Base-by-base conservation (phyloP, 1,140 invertebrate species). In the Stenopsyche tienmushanensis region DNA sequence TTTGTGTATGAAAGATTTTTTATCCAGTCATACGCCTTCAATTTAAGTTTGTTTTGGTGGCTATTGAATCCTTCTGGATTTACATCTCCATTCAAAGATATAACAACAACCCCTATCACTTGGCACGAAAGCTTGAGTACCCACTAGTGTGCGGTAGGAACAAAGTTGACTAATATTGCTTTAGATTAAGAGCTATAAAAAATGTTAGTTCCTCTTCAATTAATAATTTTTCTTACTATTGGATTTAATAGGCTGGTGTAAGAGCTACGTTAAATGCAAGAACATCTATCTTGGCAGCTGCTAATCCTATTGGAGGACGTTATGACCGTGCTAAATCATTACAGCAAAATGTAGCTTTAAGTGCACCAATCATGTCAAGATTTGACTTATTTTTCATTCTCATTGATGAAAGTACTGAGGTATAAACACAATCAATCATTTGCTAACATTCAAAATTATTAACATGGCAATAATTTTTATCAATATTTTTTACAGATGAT, bases 321-420 rank as follows among this genome's bases (percentile, higher is more conserved):
- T 99, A 99, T 78, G 96, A 99, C 78, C 81, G 94, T 58, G 86
- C 93, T 0, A 97, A 96, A 75, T 96, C 96, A 0, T 79, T 99
- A 1, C 92, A 97, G 71, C 94, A 99, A 74, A 99, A 99, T 78
- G 91, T 99, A 0, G 83, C 88, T 1, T 79, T 99, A 8, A 90
- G 92, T 0, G 96, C 97, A 0, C 97, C 98, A 0, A 99, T 99
- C 72, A 99, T 99, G 96, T 99, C 97, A 0, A 84, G 98, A 74
- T 99, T 99, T 77, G 98, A 99, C 83, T 80, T 99, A 0, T 99
- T 99, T 80, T 99, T 99, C 79, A 95, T 99, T 72, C 82, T 99
- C 0, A 90, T 99, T 2, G 96, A 98, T 78, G 94, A 98, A 75
- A 93, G 92, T 72, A 97, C 95, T 77, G 94, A 97, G 80, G 88